Evolutionary conservation across 2,888 invertebrate species (phyloP).

Genomic region (Seira sanloemensis): DNA sequence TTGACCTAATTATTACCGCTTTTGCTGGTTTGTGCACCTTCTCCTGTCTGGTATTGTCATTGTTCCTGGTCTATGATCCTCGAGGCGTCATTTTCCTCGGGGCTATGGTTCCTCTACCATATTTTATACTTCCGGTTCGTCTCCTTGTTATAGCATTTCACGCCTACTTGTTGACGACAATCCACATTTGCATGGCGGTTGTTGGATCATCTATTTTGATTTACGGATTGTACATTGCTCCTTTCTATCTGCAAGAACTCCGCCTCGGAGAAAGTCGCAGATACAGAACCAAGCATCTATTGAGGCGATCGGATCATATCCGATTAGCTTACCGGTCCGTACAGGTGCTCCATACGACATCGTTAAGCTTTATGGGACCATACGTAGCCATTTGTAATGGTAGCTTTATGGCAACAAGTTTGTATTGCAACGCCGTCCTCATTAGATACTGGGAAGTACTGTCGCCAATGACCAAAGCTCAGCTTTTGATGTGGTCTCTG

Average conservation of each 20-base stretch:
- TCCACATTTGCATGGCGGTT: not conserved
- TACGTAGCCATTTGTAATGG: not conserved
- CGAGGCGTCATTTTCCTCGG: conserved; percentile 15
- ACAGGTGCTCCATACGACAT: not conserved
- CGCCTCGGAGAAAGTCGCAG: conserved; percentile 3
- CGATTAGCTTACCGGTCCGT: not conserved
- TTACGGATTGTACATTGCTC: not conserved
- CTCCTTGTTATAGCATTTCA: conserved; percentile 5
- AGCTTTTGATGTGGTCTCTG: not conserved
- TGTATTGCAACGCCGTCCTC: conserved; percentile 2
- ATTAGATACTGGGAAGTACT: conserved; percentile 11
- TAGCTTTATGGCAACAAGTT: not conserved
- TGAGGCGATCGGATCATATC: not conserved
- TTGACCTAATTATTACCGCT: not conserved
- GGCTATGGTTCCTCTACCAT: not conserved
- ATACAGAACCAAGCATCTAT: not conserved
- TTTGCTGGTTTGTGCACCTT: not conserved
- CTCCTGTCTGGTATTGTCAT: not conserved
- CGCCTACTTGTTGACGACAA: not conserved
- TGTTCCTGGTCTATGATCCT: conserved; percentile 15
- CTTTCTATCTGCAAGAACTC: conserved; percentile 5
- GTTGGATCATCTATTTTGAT: not conserved
- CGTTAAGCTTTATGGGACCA: not conserved
- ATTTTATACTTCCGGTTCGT: not conserved
- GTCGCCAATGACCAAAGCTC: not conserved